These are phyloP conservation scores for Onychorhynchus coronatus DNA, from an alignment of 2,113 vertebrate genomes.

Conservation along the genomic window DNA sequence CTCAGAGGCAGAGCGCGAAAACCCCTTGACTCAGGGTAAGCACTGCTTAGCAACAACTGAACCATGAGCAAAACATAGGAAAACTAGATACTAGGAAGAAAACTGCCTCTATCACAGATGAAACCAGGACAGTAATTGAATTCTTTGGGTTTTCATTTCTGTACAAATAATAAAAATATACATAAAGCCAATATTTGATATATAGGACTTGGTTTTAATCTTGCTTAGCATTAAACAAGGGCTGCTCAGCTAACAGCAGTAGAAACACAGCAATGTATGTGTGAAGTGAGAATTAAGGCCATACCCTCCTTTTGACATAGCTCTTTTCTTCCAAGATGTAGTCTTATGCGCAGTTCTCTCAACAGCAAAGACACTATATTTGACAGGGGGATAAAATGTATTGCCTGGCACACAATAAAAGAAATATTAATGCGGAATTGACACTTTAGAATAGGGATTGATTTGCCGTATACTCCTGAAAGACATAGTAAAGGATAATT, in stretches of 20 bases:
- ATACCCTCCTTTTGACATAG: not conserved
- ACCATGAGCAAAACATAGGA: not conserved
- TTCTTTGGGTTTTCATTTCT: not conserved
- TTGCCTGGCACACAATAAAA: not conserved
- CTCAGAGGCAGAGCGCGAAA: not conserved
- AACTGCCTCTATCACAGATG: not conserved
- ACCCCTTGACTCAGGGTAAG: not conserved
- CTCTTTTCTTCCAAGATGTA: not conserved
- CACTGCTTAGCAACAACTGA: not conserved
- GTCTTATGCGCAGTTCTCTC: not conserved
- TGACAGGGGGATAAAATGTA: not conserved
- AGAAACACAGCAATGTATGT: not conserved
- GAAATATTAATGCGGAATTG: not conserved
- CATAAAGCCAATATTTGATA: not conserved
- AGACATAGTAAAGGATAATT: not conserved
- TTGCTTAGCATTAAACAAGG: not conserved
- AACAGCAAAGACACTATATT: not conserved
- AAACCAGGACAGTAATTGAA: not conserved
- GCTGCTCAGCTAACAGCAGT: not conserved
- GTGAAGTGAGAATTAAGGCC: not conserved
- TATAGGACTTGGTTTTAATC: not conserved
- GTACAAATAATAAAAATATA: not conserved
- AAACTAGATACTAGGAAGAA: rapidly evolving
- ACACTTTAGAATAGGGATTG: not conserved
- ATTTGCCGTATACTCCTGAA: not conserved